These are phyloP conservation scores for Hyla sarda DNA, from an alignment of 2,113 vertebrate genomes.

Conservation along the genomic window DNA sequence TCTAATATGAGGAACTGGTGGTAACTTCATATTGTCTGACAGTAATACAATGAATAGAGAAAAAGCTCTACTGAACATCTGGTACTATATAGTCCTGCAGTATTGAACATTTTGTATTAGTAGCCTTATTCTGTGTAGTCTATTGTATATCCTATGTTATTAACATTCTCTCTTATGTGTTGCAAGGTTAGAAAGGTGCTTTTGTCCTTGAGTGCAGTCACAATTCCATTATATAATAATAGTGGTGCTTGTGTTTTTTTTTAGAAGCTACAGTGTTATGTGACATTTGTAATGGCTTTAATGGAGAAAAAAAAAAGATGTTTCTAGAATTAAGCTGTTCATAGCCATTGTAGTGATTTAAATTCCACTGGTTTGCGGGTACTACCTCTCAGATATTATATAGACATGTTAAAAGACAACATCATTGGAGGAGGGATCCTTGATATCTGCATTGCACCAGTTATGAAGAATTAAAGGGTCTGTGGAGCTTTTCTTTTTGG, in stretches of 20 bases:
- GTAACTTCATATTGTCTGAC: constrained; percentile 29
- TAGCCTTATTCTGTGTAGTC: background rate
- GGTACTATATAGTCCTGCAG: background rate
- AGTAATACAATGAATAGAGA: constrained; percentile 27
- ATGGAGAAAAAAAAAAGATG: background rate
- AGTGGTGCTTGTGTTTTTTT: background rate
- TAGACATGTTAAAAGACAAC: background rate
- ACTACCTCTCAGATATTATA: background rate
- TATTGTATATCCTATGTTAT: constrained; percentile 4
- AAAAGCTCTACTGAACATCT: constrained; percentile 15
- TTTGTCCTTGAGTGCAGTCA: background rate
- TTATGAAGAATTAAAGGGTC: background rate
- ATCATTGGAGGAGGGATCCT: background rate
- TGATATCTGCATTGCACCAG: background rate
- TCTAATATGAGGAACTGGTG: constrained; percentile 20
- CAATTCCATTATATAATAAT: background rate
- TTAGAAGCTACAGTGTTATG: background rate
- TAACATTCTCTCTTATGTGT: background rate
- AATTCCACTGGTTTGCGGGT: background rate
- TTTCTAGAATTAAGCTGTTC: background rate
- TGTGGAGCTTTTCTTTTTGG: too few species aligned
- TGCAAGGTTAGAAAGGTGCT: background rate
- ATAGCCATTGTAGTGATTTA: too few species aligned
- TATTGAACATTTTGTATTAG: background rate
- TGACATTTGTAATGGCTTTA: background rate